Conservation (phyloP, 2,888 invertebrate genomes). For the Mythimna lalbum region DNA sequence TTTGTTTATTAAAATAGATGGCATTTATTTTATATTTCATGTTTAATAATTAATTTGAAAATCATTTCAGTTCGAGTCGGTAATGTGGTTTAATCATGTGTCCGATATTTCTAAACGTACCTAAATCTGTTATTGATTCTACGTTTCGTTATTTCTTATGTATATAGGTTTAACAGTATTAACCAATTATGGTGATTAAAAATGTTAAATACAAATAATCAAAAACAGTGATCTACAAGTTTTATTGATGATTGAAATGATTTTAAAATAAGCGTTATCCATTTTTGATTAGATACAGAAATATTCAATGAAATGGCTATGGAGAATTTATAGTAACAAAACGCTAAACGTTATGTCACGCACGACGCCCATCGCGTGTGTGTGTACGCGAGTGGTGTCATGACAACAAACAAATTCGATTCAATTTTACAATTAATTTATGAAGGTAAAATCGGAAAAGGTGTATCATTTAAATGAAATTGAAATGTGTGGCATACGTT, state of each 20-base stretch:
- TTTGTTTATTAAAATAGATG: background rate
- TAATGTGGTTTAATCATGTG: too few relatives aligned
- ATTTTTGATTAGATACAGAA: background rate
- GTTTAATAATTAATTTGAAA: background rate
- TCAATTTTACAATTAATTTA: background rate
- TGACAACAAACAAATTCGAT: constrained; percentile 49
- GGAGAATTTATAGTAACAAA: background rate
- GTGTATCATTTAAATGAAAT: constrained; percentile 4
- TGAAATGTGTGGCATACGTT: constrained; percentile 9
- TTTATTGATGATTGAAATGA: too few relatives aligned
- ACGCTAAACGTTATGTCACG: constrained; percentile 13
- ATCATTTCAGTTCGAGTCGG: background rate
- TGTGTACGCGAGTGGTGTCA: constrained; percentile 21
- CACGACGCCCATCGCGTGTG: background rate
- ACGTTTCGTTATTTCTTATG: constrained; percentile 32
- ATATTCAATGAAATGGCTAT: background rate
- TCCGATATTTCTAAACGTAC: constrained; percentile 20
- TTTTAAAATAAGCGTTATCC: too few relatives aligned
- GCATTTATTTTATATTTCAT: too few relatives aligned
- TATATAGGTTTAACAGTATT: background rate
- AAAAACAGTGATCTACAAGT: too few relatives aligned
- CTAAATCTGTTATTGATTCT: constrained; percentile 40
- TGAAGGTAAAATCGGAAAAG: background rate
- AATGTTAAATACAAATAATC: background rate
- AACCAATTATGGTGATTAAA: background rate